phyloP scores from a whole-genome alignment of 2,888 invertebrate species.

The Campaea margaritaria region DNA sequence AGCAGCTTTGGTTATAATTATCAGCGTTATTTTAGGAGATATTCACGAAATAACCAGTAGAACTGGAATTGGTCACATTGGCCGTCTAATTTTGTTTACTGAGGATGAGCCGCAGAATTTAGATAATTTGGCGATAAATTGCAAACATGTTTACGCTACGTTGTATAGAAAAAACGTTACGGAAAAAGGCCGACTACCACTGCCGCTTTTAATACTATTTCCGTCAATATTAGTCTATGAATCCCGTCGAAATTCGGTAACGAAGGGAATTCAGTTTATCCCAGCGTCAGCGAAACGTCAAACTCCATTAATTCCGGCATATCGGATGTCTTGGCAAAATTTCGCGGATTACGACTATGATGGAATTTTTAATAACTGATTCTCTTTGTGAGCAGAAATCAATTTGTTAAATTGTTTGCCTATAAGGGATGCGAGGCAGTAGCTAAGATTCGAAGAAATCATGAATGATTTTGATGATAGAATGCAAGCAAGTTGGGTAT shows the following conservation, averaged over 20 bases:
- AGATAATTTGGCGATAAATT: background rate
- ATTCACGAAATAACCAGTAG: constrained; percentile 6
- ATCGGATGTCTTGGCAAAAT: constrained; percentile 29
- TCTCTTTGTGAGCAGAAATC: constrained; percentile 35
- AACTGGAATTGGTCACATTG: constrained; percentile 18
- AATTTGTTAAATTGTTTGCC: constrained; percentile 41
- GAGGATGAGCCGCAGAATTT: constrained; percentile 15
- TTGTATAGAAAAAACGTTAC: no score
- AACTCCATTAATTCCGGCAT: constrained; percentile 29
- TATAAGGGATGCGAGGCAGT: constrained; percentile 6
- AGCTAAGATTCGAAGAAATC: background rate
- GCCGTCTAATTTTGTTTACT: constrained; percentile 13
- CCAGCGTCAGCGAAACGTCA: constrained; percentile 16
- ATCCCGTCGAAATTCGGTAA: constrained; percentile 11
- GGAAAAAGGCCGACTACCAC: no score
- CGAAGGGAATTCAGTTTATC: constrained; percentile 16
- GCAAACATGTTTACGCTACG: background rate
- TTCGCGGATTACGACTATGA: constrained; percentile 33
- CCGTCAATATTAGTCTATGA: background rate
- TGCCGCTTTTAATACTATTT: no score
- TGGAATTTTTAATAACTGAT: constrained; percentile 43
- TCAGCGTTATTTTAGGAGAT: constrained; percentile 25
- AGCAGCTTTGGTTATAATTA: constrained; percentile 22
- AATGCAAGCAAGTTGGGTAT: no score
- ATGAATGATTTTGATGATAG: background rate